Conservation (phyloP, 2,113 vertebrate species). For the Phylloscopus trochilus region DNA sequence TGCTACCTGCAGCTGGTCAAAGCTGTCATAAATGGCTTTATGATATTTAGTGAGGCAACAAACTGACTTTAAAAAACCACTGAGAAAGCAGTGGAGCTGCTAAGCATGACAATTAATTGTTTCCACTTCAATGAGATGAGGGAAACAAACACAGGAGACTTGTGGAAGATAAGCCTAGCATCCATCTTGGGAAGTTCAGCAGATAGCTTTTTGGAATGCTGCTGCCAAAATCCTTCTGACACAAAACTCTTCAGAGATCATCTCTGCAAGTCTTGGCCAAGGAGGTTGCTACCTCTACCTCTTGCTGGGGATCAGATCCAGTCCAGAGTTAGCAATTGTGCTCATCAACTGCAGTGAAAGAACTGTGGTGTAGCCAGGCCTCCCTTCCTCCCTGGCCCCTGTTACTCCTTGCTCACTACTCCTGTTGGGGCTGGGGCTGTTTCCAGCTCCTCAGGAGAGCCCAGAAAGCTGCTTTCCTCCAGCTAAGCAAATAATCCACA, state of each 20-base stretch:
- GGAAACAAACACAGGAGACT: neutral
- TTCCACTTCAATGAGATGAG: neutral
- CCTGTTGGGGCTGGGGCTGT: neutral
- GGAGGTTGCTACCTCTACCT: neutral
- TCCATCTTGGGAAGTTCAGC: neutral
- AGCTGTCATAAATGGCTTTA: neutral
- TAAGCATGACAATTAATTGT: neutral
- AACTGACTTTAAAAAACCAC: neutral
- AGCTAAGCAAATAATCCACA: neutral
- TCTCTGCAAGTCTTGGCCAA: neutral
- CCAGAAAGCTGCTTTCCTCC: neutral
- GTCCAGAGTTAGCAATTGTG: neutral
- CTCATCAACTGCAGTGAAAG: neutral
- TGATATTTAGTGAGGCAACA: neutral
- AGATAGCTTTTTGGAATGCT: neutral
- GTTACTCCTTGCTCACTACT: accelerated
- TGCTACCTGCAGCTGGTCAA: neutral
- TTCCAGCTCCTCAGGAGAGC: neutral
- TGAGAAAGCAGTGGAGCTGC: neutral
- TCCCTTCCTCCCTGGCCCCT: neutral
- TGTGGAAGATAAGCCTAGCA: neutral
- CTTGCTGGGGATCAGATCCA: neutral
- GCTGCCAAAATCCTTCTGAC: neutral
- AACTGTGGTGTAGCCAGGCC: neutral
- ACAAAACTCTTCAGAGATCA: neutral